These are phyloP conservation scores for Apis cerana DNA, from an alignment of 1,140 invertebrate genomes.

Conservation along the genomic window DNA sequence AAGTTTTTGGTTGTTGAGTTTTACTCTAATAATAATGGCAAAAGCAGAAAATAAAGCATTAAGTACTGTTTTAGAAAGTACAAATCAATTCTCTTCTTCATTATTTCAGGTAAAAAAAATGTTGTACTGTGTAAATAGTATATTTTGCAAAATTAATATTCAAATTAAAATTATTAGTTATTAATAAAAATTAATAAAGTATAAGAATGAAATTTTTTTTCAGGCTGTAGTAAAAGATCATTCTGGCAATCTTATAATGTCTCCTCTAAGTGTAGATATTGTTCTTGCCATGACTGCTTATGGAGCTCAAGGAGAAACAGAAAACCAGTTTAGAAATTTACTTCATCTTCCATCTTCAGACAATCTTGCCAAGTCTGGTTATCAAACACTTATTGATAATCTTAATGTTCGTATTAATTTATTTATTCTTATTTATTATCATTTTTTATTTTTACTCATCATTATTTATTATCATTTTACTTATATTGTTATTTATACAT, in stretches of 20 bases:
- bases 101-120: conserved; percentile 43
- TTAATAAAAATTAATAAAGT: neutral
- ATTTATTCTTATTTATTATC: neutral
- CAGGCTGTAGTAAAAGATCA: conserved; percentile 55
- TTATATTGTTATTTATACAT: neutral
- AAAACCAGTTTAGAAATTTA: conserved; percentile 59
- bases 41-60: conserved; percentile 23
- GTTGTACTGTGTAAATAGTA: neutral
- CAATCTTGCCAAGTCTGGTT: conserved; percentile 50
- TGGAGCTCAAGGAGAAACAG: conserved; percentile 71
- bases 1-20: conserved; percentile 44
- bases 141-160: neutral
- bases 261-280: conserved; percentile 69
- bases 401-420: conserved; percentile 67
- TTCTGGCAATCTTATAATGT: conserved; percentile 67
- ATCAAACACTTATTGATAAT: conserved; percentile 59
- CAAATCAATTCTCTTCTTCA: conserved; percentile 59
- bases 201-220: neutral
- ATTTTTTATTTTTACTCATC: neutral
- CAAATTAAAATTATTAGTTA: neutral
- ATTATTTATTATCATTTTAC: neutral
- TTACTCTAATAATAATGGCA: conserved; percentile 46
- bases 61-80: conserved; percentile 54
- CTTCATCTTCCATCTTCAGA: conserved; percentile 67
- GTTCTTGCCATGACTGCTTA: conserved; percentile 72